These are phyloP conservation scores for Sebastes wilsoni DNA, from an alignment of 2,797 vertebrate genomes.

Conservation along the genomic window DNA sequence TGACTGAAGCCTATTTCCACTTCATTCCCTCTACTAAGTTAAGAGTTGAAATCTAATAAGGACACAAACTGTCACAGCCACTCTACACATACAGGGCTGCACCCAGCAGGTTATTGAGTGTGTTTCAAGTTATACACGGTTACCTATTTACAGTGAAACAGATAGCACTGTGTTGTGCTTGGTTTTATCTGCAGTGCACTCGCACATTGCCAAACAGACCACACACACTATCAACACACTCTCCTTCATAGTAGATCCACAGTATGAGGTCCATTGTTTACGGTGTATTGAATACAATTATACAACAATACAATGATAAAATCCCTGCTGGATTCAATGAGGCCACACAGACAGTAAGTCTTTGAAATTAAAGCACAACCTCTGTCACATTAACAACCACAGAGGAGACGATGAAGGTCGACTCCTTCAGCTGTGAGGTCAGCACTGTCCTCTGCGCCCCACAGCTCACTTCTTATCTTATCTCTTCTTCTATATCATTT, in stretches of 20 bases:
- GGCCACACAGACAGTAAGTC: constrained; percentile 9
- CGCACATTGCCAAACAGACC: constrained; percentile 4
- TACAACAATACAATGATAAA: constrained; percentile 2
- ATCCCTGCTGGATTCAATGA: constrained; percentile 13
- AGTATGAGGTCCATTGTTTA: constrained; percentile 12
- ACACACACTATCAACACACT: constrained; percentile 9
- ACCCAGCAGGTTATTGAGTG: not conserved
- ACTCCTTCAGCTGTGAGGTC: constrained; percentile 43
- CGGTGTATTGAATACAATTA: constrained; percentile 10
- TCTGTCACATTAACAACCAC: constrained; percentile 36
- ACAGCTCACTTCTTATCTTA: constrained; percentile 37
- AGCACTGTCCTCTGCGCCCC: constrained; percentile 27
- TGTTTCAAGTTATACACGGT: constrained; percentile 16
- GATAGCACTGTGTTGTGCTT: constrained; percentile 9
- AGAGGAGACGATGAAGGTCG: constrained; percentile 57
- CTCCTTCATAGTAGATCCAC: not conserved
- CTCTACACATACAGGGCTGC: not conserved
- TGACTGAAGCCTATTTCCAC: not conserved
- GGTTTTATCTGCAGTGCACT: constrained; percentile 9
- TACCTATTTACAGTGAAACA: constrained; percentile 16
- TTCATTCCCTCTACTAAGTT: not conserved
- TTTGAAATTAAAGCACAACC: constrained; percentile 33
- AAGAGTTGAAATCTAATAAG: constrained; percentile 1
- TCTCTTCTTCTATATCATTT: constrained; percentile 42
- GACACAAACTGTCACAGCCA: constrained; percentile 5